These are phyloP conservation scores for Mobula hypostoma DNA, from an alignment of 2,113 vertebrate species.

Conservation along the genomic window DNA sequence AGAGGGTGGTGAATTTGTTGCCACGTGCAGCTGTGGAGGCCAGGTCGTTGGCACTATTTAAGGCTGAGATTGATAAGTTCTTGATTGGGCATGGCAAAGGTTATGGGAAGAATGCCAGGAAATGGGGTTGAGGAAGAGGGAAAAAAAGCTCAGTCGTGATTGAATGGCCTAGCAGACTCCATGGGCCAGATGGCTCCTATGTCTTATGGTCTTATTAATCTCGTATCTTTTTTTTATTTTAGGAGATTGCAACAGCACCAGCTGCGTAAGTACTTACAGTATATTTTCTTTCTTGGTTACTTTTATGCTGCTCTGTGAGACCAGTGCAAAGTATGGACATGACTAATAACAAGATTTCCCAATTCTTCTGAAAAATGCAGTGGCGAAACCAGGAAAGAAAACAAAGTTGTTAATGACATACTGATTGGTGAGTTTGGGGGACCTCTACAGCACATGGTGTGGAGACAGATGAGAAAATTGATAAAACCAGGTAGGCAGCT, in stretches of 20 bases:
- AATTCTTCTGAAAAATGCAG: background rate
- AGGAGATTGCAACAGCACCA: background rate
- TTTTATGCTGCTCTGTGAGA: background rate
- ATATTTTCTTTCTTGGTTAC: background rate
- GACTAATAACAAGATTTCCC: background rate
- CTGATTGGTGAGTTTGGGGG: background rate
- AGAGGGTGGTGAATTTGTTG: too few relatives aligned
- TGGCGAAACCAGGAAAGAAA: background rate
- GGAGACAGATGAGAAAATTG: conserved; percentile 4
- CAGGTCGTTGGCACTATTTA: too few relatives aligned
- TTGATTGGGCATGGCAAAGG: too few relatives aligned
- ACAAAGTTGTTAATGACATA: background rate
- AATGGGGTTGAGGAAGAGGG: too few relatives aligned
- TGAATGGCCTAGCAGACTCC: too few relatives aligned
- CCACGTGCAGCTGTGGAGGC: too few relatives aligned
- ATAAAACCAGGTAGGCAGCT: background rate
- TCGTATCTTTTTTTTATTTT: background rate
- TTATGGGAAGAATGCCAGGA: too few relatives aligned
- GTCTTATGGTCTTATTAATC: too few relatives aligned
- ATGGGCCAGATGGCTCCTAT: too few relatives aligned
- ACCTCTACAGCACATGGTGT: background rate
- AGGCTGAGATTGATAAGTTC: too few relatives aligned
- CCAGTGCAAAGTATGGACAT: too few relatives aligned
- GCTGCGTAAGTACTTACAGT: background rate
- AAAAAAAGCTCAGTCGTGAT: too few relatives aligned